phyloP scores from a whole-genome alignment of 2,113 vertebrate species.

The Gymnogyps californianus region DNA sequence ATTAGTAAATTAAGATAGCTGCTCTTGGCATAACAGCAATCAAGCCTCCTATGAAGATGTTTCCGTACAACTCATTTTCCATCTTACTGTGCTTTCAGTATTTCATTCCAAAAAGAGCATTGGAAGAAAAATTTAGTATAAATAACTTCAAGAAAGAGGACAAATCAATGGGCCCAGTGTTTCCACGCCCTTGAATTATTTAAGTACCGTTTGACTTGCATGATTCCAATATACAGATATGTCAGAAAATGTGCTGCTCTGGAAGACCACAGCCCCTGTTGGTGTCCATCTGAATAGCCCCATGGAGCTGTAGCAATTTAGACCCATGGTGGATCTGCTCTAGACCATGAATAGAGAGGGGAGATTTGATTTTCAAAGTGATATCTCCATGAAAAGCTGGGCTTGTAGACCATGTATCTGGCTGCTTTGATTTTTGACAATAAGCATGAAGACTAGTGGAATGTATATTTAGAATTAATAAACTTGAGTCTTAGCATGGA shows the following conservation, averaged over 20 bases:
- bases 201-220: background rate
- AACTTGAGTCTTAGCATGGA: background rate
- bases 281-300: background rate
- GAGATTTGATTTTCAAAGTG: background rate
- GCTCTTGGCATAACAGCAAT: background rate
- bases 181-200: background rate
- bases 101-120: background rate
- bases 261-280: background rate
- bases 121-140: background rate
- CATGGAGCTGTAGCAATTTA: background rate
- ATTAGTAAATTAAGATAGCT: background rate
- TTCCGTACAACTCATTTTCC: background rate
- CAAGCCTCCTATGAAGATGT: background rate
- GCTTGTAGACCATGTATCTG: background rate
- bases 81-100: background rate
- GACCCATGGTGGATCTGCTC: background rate
- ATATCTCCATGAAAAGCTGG: background rate
- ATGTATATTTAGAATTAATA: background rate
- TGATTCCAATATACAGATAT: background rate
- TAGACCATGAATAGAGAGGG: background rate
- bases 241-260: background rate
- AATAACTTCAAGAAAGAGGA: background rate
- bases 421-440: background rate
- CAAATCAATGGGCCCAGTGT: background rate
- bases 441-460: background rate